Base-by-base conservation (phyloP, 2,797 vertebrate genomes). In the Hemibagrus guttatus region DNA sequence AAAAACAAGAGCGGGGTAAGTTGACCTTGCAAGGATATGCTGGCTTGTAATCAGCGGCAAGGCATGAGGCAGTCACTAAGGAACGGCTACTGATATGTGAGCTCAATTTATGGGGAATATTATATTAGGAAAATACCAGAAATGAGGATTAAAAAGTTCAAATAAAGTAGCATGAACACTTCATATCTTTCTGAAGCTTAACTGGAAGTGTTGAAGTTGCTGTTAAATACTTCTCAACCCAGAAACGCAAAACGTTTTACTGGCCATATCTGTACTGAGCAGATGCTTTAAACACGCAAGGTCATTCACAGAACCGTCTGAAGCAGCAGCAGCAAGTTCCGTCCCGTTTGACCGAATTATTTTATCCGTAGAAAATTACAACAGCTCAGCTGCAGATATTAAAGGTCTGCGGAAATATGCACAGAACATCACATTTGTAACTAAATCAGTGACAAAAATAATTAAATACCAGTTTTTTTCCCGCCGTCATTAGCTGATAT, bases 1-100 rank as follows among this genome's bases (percentile, higher is more conserved):
- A 66, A 61, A 26, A 26, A 23, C 26, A 23, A n/a, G 2, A 35
- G 26, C 4, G 35, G 69, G 17, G 78, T 56, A 82, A 35, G 28
- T 19, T 63, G 76, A 87, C 86, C 86, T 84, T 87, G 86, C 26
- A 71, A 52, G 4, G 54, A 39, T 28, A 6, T 11, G 13, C 35
- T 79, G 81, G 52, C 72, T 59, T 61, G 54, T 35, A 42, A 76
- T 61, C 49, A 72, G 63, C 11, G 14, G 75, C 52, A 71, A 79
- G 23, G 21, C 6, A 0, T 75, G n/a, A 35, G 28, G 23, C 59
- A 63, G 56, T 49, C 71, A 68, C 46, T 69, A 56, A 49, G 6
- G 26, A 66, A 78, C 11, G 16, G 6, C 56, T 78, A 12, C 54
- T 58, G 59, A 81, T 64, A 35, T 39, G 17, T 9, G 39, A 63